Conservation (phyloP, 2,888 invertebrate species). For the Cosmia trapezina region DNA sequence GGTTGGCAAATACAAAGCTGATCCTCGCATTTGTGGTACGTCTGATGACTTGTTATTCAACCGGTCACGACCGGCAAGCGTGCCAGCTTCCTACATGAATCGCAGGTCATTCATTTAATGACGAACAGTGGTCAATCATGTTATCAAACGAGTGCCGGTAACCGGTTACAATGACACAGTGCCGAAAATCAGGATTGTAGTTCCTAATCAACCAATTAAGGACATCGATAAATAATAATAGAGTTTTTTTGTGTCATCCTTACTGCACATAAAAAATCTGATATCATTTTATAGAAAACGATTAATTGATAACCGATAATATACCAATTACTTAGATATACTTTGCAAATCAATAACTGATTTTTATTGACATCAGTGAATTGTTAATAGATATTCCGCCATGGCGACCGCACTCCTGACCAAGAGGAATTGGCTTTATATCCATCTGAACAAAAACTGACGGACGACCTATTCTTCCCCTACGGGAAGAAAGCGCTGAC, state of each 20-base stretch:
- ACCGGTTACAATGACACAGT: constrained; percentile 21
- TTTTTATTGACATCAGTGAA: constrained; percentile 13
- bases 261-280: neutral
- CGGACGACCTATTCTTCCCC: constrained; percentile 87
- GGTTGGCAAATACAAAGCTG: constrained; percentile 76
- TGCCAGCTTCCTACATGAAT: constrained; percentile 68
- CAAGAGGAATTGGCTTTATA: constrained; percentile 87
- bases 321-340: neutral
- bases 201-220: constrained; percentile 7
- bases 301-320: neutral
- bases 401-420: constrained; percentile 93
- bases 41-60: constrained; percentile 67
- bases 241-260: neutral
- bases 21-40: constrained; percentile 84
- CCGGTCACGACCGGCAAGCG: constrained; percentile 65
- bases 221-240: constrained; percentile 9
- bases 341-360: neutral
- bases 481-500: constrained; percentile 92
- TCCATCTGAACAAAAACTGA: constrained; percentile 85
- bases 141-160: constrained; percentile 26
- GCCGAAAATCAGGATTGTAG: constrained; percentile 18
- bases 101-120: constrained; percentile 63
- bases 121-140: constrained; percentile 47
- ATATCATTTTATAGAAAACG: neutral
- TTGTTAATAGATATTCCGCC: constrained; percentile 91